A percentile compares a stretch with the other conserved stretches of the same genome.
Conservation (phyloP, 2,888 invertebrate genomes). For the Agrochola circellaris region DNA sequence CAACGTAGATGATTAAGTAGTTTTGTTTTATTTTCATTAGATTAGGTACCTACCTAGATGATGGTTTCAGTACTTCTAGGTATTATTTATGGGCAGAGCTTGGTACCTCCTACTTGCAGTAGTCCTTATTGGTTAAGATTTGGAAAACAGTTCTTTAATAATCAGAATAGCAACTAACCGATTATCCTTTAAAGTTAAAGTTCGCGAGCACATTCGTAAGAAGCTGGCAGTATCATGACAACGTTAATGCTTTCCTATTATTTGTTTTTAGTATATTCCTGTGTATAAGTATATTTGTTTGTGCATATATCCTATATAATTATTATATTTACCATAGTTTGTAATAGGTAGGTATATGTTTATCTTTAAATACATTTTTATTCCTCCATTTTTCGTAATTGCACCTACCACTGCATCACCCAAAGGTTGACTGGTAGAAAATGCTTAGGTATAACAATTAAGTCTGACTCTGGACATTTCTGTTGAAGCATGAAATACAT, state of each 20-base stretch:
- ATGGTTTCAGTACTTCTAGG: not conserved
- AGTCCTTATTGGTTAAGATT: not conserved
- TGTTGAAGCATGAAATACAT: too few relatives aligned
- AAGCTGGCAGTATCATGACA: not conserved
- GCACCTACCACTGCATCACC: too few relatives aligned
- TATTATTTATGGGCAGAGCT: not conserved
- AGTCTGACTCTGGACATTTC: too few relatives aligned
- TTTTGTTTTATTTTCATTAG: constrained; percentile 2
- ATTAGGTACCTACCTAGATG: not conserved
- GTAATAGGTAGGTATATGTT: too few relatives aligned
- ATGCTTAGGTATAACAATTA: too few relatives aligned
- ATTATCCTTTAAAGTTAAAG: not conserved
- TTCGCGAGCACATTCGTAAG: not conserved
- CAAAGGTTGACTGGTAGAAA: too few relatives aligned
- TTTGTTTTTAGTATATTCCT: not conserved
- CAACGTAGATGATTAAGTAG: constrained; percentile 3
- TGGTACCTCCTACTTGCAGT: not conserved
- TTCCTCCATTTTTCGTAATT: too few relatives aligned
- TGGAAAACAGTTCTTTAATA: not conserved
- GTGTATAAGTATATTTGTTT: too few relatives aligned
- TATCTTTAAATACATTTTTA: too few relatives aligned
- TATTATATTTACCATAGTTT: too few relatives aligned
- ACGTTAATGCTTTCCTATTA: not conserved
- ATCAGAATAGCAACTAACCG: not conserved
- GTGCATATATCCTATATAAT: too few relatives aligned